phyloP scores from a whole-genome alignment of 2,113 vertebrate genomes.

The Chaenocephalus aceratus region DNA sequence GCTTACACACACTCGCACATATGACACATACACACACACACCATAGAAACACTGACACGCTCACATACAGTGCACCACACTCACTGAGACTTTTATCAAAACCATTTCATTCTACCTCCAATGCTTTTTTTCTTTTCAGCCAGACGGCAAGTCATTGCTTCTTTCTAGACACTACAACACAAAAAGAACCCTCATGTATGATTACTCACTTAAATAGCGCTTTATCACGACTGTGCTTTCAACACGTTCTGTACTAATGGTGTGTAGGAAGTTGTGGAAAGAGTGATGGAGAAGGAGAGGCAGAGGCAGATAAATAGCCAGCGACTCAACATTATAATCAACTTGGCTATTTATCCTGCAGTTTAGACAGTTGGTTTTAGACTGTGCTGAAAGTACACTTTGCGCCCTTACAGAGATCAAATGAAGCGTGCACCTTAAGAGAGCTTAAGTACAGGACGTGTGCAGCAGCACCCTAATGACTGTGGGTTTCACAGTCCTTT shows the following conservation, averaged over 20 bases:
- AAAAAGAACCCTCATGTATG: slow-evolving; percentile 36
- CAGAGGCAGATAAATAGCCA: slow-evolving; percentile 57
- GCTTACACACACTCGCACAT: slow-evolving; percentile 40
- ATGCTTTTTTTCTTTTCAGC: slow-evolving; percentile 34
- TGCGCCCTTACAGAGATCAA: slow-evolving; percentile 67
- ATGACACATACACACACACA: background rate
- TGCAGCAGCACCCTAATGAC: slow-evolving; percentile 63
- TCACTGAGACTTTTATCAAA: slow-evolving; percentile 66
- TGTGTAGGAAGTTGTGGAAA: slow-evolving; percentile 76
- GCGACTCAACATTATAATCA: slow-evolving; percentile 73
- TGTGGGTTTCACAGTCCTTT: slow-evolving; percentile 66
- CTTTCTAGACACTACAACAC: slow-evolving; percentile 44
- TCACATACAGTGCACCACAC: slow-evolving; percentile 20
- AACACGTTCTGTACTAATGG: slow-evolving; percentile 78
- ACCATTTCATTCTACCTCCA: slow-evolving; percentile 34
- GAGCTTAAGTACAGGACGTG: slow-evolving; percentile 56
- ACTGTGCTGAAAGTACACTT: slow-evolving; percentile 58
- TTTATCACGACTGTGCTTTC: slow-evolving; percentile 72
- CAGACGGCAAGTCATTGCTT: slow-evolving; percentile 54
- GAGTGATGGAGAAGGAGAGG: slow-evolving; percentile 59
- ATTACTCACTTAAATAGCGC: slow-evolving; percentile 67
- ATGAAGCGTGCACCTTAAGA: slow-evolving; percentile 65
- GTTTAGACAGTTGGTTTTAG: slow-evolving; percentile 68
- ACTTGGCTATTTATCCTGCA: slow-evolving; percentile 72
- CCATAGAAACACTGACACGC: slow-evolving; percentile 1